These are phyloP conservation scores for Alectura lathami DNA, from an alignment of 2,113 vertebrate genomes.

Conservation along the genomic window DNA sequence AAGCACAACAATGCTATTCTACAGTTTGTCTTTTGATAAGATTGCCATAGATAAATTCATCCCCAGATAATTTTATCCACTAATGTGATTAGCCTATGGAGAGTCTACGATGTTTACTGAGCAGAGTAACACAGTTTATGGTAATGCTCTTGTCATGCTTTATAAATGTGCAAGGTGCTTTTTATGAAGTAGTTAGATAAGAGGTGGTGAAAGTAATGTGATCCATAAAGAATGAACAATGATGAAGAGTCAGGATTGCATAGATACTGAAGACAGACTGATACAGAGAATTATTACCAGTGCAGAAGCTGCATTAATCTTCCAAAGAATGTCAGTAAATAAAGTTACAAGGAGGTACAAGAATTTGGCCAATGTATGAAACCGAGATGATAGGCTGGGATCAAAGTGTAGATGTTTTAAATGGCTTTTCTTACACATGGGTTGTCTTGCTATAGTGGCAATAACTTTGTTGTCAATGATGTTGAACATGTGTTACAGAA, in stretches of 20 bases:
- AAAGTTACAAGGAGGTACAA: neutral
- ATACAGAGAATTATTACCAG: slow-evolving; percentile 39
- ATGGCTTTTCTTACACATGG: neutral
- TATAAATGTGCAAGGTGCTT: slow-evolving; percentile 20
- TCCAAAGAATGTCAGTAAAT: slow-evolving; percentile 23
- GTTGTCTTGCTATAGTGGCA: neutral
- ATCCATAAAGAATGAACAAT: slow-evolving; percentile 36
- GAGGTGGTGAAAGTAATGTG: slow-evolving; percentile 44
- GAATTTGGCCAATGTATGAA: neutral
- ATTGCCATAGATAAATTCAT: slow-evolving; percentile 51
- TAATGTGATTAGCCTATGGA: slow-evolving; percentile 56
- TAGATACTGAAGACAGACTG: slow-evolving; percentile 31
- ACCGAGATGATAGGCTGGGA: neutral
- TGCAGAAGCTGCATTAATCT: slow-evolving; percentile 31
- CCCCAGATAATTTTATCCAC: slow-evolving; percentile 29
- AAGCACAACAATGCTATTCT: neutral
- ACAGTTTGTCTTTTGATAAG: slow-evolving; percentile 23
- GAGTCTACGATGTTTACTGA: slow-evolving; percentile 10
- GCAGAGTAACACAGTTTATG: slow-evolving; percentile 33
- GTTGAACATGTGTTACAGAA: neutral
- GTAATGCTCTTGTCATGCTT: slow-evolving; percentile 54
- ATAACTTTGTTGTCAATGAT: neutral
- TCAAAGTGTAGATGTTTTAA: neutral
- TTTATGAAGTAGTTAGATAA: slow-evolving; percentile 67
- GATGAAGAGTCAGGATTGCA: slow-evolving; percentile 18